Evolutionary conservation across 2,797 vertebrate species (phyloP), one percentile per base, ranked within the genome.

Genomic region (Myripristis jacobus): DNA sequence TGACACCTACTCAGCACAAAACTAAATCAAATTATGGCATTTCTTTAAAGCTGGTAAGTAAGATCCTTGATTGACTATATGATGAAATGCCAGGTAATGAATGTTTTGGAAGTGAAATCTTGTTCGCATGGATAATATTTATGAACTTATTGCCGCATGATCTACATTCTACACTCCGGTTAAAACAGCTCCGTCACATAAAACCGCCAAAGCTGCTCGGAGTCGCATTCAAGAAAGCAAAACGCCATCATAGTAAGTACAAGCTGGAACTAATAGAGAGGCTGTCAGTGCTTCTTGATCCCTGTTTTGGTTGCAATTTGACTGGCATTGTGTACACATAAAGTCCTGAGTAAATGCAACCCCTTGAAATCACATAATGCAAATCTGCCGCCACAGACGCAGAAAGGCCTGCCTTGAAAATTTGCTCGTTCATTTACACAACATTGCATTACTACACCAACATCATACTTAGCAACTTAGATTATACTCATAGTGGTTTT

Each of bases 391-490:
- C 2, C 1, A 15, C 10, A 38, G 29, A 56, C 61, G 5, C 22
- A 43, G 25, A 61, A 16, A 19, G n/a, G 21, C 16, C 24, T 44
- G 38, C 47, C 43, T 53, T 50, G 19, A 13, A 27, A 11, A 12
- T 18, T 16, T 21, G 51, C 38, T 31, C 41, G 13, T 75, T 48
- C 13, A 55, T 65, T 31, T 55, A 18, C 19, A 44, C 18, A n/a
- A 10, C 10, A 1, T 22, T 18, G 11, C 12, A 66, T 55, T 29
- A 2, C 6, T 13, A 27, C 46, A 31, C 52, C 29, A 36, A 38
- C 31, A 41, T 9, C 2, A 61, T 13, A 24, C 15, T 10, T 9
- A 56, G 19, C 34, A 58, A n/a, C 6, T 4, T 0, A 15, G 31
- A 11, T 21, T 43, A 0, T 6, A 19, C 16, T 12, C 15, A 46